phyloP scores from a whole-genome alignment of 2,113 vertebrate genomes.

The Oreocharis arfaki region DNA sequence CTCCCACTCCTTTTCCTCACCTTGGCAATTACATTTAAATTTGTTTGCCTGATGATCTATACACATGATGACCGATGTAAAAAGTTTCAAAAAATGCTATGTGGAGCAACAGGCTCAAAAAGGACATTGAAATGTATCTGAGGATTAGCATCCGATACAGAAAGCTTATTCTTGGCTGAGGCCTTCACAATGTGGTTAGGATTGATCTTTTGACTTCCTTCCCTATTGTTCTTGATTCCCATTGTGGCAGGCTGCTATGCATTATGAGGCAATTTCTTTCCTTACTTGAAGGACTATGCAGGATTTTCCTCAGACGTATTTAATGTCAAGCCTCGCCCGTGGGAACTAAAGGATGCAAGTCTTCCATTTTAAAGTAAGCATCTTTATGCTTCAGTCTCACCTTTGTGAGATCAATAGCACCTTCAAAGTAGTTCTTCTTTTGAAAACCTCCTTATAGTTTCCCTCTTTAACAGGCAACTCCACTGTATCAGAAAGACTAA shows the following conservation, averaged over 20 bases:
- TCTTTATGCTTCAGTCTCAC: neutral
- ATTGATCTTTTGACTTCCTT: constrained; percentile 1
- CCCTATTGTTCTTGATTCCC: neutral
- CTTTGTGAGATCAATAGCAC: neutral
- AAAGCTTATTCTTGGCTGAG: neutral
- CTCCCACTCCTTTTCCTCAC: neutral
- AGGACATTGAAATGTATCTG: neutral
- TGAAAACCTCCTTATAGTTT: neutral
- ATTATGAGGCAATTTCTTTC: neutral
- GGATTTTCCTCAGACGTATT: neutral
- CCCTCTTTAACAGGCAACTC: neutral
- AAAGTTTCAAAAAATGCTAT: neutral
- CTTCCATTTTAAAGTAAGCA: neutral
- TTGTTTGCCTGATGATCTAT: neutral
- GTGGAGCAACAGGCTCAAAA: neutral
- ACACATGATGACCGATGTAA: neutral
- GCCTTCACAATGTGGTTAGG: neutral
- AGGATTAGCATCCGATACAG: neutral
- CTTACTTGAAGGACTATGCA: neutral
- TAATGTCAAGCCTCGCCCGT: neutral
- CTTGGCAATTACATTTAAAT: neutral
- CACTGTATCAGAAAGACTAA: neutral
- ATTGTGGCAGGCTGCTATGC: neutral
- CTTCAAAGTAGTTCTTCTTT: neutral
- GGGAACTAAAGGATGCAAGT: neutral